These are phyloP conservation scores for Gadopsis bispinosus DNA, from an alignment of 2,797 vertebrate genomes.

Conservation along the genomic window DNA sequence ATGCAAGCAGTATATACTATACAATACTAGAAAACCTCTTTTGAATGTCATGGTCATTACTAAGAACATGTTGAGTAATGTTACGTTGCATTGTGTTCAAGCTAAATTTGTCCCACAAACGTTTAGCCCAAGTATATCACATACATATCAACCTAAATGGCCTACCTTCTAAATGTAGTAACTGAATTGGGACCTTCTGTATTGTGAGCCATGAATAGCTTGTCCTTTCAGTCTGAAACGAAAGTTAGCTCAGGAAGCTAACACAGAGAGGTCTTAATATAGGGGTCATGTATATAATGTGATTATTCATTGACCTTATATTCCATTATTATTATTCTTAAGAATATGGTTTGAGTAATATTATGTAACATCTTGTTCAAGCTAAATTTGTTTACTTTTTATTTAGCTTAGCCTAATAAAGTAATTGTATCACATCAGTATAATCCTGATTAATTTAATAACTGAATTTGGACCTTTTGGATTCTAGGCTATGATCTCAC, in stretches of 20 bases:
- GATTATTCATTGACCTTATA: not conserved
- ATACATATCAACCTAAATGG: not conserved
- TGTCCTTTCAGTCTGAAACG: not conserved
- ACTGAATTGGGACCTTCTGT: not conserved
- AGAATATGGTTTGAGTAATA: not conserved
- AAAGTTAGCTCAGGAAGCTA: conserved; percentile 36
- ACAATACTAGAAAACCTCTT: not conserved
- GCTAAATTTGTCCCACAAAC: not conserved
- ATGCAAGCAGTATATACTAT: not conserved
- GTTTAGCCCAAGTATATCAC: not conserved
- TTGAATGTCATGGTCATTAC: not conserved
- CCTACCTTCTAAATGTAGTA: not conserved
- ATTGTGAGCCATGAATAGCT: not conserved
- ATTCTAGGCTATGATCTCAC: not conserved
- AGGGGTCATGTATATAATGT: not conserved
- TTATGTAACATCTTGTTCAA: not conserved
- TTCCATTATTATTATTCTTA: not conserved
- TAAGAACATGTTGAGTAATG: not conserved
- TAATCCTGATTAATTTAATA: not conserved
- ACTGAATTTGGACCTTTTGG: not conserved
- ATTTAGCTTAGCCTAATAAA: not conserved
- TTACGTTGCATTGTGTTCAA: not conserved
- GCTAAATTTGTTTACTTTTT: not conserved
- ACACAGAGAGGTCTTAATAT: conserved; percentile 10
- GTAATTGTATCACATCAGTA: not conserved